Evolutionary conservation across 2,888 invertebrate species (phyloP), one percentile per base, ranked within the genome.

Genomic region (Campopleginae sp.): DNA sequence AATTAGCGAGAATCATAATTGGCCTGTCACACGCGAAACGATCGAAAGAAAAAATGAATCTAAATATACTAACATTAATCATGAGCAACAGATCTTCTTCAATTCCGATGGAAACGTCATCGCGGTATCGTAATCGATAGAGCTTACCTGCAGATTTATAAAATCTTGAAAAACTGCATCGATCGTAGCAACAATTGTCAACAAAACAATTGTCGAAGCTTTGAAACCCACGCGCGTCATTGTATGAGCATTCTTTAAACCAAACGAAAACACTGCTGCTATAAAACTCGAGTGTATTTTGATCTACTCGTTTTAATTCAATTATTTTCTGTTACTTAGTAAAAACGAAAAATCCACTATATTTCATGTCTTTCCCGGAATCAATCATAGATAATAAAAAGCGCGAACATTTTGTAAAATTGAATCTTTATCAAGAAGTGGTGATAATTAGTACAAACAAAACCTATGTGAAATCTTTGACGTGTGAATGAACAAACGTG

Each of bases 221-320:
- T 70, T 87, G 81, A 88, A 87, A 83, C 81, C 54, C 86, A 86
- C 81, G 82, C 81, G 79, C 90, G 84, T 88, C 88, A 90, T 90
- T 72, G 63, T 90, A 86, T 58, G 23, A 85, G 80, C 46, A 80
- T 80, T 84, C 46, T 86, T 82, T 84, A 87, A 90, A 90, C 27
- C 23, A 5, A 54, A 58, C 58, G 27, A 74, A 42, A 42, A 44
- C 42, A 42, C 31, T 38, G 33, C 23, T 48, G 14, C 48, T 17
- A 48, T 65, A 7, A 2, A 12, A 14, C 48, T 54, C 23, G 23
- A 38, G 8, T n/a, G 12, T 68, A 68, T 74, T 38, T 58, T 58
- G 58, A 27, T 58, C 14, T 58, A n/a, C 42, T 12, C 17, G 4
- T 42, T 63, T 63, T 74, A 58, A 44, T 46, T 68, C 14, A 46